Conservation (phyloP, 2,113 vertebrate species). For the Psammodynastes pulverulentus region DNA sequence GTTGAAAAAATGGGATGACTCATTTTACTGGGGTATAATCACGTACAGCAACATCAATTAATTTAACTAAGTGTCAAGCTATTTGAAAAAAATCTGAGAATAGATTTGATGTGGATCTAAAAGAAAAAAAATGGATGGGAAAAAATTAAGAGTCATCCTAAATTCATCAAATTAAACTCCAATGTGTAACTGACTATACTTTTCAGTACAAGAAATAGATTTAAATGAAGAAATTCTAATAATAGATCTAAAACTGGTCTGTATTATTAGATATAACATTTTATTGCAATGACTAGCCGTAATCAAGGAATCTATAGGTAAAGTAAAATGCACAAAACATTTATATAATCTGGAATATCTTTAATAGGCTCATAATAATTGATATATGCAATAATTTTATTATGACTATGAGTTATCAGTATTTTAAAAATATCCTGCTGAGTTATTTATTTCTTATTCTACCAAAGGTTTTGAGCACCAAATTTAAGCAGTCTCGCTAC, state of each 20-base stretch:
- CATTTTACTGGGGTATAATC: neutral
- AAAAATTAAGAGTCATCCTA: neutral
- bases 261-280: neutral
- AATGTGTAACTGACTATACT: neutral
- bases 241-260: neutral
- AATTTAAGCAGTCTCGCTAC: neutral
- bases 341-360: neutral
- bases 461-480: neutral
- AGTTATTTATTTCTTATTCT: neutral
- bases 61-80: neutral
- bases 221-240: neutral
- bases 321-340: neutral
- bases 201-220: neutral
- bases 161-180: neutral
- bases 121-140: neutral
- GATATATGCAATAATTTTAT: neutral
- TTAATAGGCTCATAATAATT: neutral
- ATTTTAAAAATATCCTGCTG: neutral
- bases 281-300: neutral
- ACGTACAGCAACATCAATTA: neutral
- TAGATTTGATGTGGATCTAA: neutral
- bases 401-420: neutral
- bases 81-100: neutral
- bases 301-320: neutral
- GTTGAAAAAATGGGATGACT: neutral